These are phyloP conservation scores for Drosophila orena DNA, from an alignment of 1,140 invertebrate species.

Conservation along the genomic window DNA sequence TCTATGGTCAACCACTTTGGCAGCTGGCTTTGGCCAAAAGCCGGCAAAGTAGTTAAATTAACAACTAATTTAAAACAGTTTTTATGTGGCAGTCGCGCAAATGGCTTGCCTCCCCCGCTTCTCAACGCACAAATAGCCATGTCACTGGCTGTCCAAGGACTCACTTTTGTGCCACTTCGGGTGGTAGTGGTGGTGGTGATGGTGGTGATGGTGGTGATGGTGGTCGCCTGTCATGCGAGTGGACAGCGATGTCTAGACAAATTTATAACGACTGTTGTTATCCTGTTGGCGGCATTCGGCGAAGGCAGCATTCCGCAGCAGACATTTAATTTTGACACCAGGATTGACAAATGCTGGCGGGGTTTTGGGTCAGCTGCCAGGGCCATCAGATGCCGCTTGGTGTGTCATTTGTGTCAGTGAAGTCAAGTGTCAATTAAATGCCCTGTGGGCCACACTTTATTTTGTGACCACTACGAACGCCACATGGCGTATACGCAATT, in stretches of 20 bases:
- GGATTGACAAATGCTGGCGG: constrained; percentile 65
- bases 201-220: neutral
- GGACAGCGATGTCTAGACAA: constrained; percentile 79
- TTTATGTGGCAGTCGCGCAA: constrained; percentile 68
- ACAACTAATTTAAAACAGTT: constrained; percentile 75
- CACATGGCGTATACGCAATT: constrained; percentile 79
- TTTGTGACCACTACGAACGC: constrained; percentile 33
- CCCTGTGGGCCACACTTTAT: constrained; percentile 55
- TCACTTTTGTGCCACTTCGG: constrained; percentile 14
- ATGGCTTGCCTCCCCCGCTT: constrained; percentile 31
- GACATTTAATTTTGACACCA: constrained; percentile 64
- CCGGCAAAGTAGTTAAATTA: constrained; percentile 63
- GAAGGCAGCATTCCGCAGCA: constrained; percentile 35
- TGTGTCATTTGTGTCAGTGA: constrained; percentile 36
- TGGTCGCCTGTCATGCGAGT: constrained; percentile 46
- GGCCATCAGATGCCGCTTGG: neutral
- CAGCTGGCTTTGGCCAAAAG: constrained; percentile 19
- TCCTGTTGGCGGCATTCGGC: constrained; percentile 21
- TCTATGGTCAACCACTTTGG: constrained; percentile 31
- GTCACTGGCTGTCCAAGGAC: constrained; percentile 34
- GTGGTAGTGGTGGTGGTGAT: constrained; percentile 1
- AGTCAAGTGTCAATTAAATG: constrained; percentile 75
- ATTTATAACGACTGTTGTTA: constrained; percentile 67
- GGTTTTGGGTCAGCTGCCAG: constrained; percentile 31
- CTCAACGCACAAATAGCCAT: constrained; percentile 20